Conservation (phyloP, 92 coral and sea anemone genomes). For the Palythoa heliodiscus region DNA sequence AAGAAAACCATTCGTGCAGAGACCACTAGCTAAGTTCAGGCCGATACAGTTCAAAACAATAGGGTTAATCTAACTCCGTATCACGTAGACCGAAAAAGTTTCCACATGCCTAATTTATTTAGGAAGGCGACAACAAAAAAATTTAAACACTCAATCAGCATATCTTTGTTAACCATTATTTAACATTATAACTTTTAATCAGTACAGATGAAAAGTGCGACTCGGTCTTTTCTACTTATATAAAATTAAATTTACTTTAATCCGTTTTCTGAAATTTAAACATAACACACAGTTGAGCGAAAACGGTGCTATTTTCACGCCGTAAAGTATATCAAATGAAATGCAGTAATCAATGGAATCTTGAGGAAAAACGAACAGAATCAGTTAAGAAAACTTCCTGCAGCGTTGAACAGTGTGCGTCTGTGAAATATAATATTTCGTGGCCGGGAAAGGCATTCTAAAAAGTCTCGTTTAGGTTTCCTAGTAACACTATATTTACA, state of each 20-base stretch:
- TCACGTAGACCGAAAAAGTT: background rate
- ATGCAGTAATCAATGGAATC: background rate
- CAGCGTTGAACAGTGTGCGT: background rate
- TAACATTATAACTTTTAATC: background rate
- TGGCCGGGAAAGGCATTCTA: background rate
- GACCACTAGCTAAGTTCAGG: background rate
- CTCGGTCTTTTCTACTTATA: too few species aligned
- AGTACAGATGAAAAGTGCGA: background rate
- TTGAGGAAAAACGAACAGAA: background rate
- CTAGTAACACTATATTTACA: background rate
- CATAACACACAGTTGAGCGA: too few species aligned
- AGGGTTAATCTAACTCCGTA: background rate
- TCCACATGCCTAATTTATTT: background rate
- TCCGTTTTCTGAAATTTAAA: too few species aligned
- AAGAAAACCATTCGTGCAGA: slow-evolving; percentile 2
- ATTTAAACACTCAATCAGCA: background rate
- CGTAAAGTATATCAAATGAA: background rate
- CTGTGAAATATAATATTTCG: background rate
- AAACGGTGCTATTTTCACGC: too few species aligned
- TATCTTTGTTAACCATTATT: background rate
- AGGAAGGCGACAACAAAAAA: background rate
- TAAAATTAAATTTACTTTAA: too few species aligned
- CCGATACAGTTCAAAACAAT: background rate
- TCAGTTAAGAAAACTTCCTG: background rate
- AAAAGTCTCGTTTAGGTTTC: background rate